These are phyloP conservation scores for Trogon surrucura DNA, from an alignment of 2,113 vertebrate species.

Conservation along the genomic window DNA sequence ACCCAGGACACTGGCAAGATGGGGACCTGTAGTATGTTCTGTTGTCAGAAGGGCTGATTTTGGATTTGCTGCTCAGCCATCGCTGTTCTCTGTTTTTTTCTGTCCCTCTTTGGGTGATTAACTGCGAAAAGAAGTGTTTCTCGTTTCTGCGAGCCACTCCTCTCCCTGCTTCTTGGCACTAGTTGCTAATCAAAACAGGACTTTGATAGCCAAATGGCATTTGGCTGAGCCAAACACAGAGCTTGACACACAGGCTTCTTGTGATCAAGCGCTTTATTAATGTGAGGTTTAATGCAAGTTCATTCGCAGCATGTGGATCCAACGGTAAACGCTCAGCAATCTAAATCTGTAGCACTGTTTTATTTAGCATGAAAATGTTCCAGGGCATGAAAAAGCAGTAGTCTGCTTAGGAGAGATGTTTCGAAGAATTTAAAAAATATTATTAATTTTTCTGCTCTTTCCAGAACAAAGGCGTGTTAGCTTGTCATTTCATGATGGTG, in stretches of 20 bases:
- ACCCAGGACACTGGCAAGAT: not conserved
- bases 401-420: not conserved
- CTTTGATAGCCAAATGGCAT: conserved; percentile 59
- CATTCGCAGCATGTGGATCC: not conserved
- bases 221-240: conserved; percentile 48
- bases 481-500: not conserved
- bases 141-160: conserved; percentile 25
- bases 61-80: not conserved
- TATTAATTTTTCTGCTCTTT: not conserved
- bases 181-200: conserved; percentile 63
- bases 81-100: not conserved
- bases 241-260: conserved; percentile 27
- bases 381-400: not conserved
- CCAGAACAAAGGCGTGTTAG: not conserved
- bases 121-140: not conserved
- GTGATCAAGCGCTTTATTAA: conserved; percentile 45
- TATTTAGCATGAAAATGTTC: conserved; percentile 55
- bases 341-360: conserved; percentile 13
- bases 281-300: conserved; percentile 44
- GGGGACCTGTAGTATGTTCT: rapidly evolving
- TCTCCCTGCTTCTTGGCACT: conserved; percentile 36
- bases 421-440: not conserved
- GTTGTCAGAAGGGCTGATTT: not conserved
- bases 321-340: not conserved
- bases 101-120: conserved; percentile 42